These are phyloP conservation scores for Eucriotettix oculatus DNA, from an alignment of 2,888 invertebrate species.

Conservation along the genomic window DNA sequence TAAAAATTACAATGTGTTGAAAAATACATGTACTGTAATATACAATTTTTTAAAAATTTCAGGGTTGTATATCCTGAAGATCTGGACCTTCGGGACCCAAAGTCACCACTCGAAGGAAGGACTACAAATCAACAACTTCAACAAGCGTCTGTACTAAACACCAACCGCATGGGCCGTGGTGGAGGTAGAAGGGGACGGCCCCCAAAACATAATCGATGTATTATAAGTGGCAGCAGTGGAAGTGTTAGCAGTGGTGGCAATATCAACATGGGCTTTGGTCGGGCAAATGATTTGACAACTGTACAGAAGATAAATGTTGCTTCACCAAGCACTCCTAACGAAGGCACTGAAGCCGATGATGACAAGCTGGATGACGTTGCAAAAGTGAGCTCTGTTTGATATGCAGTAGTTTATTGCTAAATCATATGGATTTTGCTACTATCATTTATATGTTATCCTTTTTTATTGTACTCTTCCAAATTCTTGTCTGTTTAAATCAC, in stretches of 20 bases:
- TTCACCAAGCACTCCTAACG: too few species aligned
- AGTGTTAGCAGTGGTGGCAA: slow-evolving; percentile 1
- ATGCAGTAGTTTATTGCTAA: neutral
- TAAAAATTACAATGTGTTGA: too few species aligned
- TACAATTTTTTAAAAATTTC: slow-evolving; percentile 12
- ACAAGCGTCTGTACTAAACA: too few species aligned
- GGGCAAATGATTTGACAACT: too few species aligned
- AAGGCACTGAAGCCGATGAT: neutral
- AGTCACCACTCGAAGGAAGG: slow-evolving; percentile 6
- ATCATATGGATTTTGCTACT: too few species aligned
- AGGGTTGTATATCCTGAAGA: slow-evolving; percentile 30
- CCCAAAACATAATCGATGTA: slow-evolving; percentile 4
- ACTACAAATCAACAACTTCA: neutral
- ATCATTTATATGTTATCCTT: too few species aligned
- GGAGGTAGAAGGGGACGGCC: slow-evolving; percentile 9
- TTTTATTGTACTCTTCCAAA: too few species aligned
- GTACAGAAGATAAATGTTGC: too few species aligned
- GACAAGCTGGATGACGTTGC: slow-evolving; percentile 1
- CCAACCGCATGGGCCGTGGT: slow-evolving; percentile 2
- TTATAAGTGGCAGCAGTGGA: slow-evolving; percentile 2
- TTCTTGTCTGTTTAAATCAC: too few species aligned
- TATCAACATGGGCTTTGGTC: slow-evolving; percentile 3
- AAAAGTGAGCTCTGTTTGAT: slow-evolving; percentile 1
- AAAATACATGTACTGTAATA: too few species aligned
- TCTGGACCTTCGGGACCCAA: slow-evolving; percentile 18